These are phyloP conservation scores for Neostethus bicornis DNA, from an alignment of 2,797 vertebrate genomes.

Conservation along the genomic window DNA sequence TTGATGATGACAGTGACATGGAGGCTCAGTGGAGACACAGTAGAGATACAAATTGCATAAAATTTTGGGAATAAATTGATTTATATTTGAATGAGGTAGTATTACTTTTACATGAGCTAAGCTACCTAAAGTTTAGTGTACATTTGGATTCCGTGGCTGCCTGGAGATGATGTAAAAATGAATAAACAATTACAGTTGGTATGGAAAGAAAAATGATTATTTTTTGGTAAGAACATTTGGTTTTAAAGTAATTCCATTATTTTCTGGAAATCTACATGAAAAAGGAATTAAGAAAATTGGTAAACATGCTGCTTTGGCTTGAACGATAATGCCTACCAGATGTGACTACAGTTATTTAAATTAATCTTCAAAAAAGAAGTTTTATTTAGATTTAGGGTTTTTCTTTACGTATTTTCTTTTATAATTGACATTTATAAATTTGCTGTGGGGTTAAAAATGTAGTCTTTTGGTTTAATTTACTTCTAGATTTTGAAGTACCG, in stretches of 20 bases:
- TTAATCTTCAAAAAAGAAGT: neutral
- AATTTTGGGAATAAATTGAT: slow-evolving; percentile 9
- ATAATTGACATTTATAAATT: too few species aligned
- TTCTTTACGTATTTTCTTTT: too few species aligned
- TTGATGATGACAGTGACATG: slow-evolving; percentile 60
- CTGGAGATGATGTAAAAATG: too few species aligned
- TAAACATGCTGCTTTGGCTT: neutral
- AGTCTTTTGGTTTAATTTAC: too few species aligned
- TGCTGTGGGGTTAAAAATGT: too few species aligned
- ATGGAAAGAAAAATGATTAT: too few species aligned
- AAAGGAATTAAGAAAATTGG: neutral
- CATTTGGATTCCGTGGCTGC: neutral
- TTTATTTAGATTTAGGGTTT: too few species aligned
- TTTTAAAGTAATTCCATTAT: neutral
- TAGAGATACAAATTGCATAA: slow-evolving; percentile 14
- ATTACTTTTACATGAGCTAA: neutral
- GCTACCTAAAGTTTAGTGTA: neutral
- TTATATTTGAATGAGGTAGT: neutral
- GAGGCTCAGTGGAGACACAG: slow-evolving; percentile 19
- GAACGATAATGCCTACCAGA: neutral
- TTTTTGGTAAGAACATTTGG: neutral
- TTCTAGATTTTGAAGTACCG: too few species aligned
- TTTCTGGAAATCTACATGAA: neutral
- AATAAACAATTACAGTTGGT: too few species aligned
- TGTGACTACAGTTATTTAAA: neutral